A percentile compares a stretch with the other conserved stretches of the same genome.
These are phyloP conservation scores for Chelonus formosanus DNA, from an alignment of 2,888 invertebrate genomes.

Conservation along the genomic window DNA sequence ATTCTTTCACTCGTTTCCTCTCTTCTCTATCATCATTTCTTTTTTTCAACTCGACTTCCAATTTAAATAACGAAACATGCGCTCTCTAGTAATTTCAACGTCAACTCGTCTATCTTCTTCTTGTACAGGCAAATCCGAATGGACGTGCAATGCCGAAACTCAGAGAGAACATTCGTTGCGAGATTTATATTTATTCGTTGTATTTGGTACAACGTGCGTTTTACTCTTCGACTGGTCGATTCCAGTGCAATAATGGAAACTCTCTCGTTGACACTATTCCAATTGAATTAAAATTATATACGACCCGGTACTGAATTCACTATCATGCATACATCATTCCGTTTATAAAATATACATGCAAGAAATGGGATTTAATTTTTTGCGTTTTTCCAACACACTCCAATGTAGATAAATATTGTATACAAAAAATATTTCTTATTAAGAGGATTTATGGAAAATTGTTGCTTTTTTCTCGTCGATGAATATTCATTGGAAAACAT, in stretches of 20 bases:
- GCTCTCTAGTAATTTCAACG: conserved; percentile 4
- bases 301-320: not conserved
- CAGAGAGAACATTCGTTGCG: not conserved
- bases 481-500: too few species aligned
- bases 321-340: too few species aligned
- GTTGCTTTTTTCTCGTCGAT: too few species aligned
- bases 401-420: too few species aligned
- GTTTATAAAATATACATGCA: too few species aligned
- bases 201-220: not conserved
- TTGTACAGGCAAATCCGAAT: not conserved
- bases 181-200: conserved; percentile 8
- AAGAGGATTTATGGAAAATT: too few species aligned
- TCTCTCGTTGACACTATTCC: conserved; percentile 3
- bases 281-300: conserved; percentile 21
- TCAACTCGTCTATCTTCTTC: conserved; percentile 5
- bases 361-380: too few species aligned
- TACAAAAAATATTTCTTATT: too few species aligned
- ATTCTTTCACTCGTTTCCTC: conserved; percentile 11
- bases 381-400: too few species aligned
- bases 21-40: conserved; percentile 1
- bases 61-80: conserved; percentile 6
- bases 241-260: conserved; percentile 15
- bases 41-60: not conserved
- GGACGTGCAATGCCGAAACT: not conserved
- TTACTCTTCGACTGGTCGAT: conserved; percentile 7